Evolutionary conservation across 2,888 invertebrate genomes (phyloP).

Genomic region (Dimorphilus gyrociliatus): DNA sequence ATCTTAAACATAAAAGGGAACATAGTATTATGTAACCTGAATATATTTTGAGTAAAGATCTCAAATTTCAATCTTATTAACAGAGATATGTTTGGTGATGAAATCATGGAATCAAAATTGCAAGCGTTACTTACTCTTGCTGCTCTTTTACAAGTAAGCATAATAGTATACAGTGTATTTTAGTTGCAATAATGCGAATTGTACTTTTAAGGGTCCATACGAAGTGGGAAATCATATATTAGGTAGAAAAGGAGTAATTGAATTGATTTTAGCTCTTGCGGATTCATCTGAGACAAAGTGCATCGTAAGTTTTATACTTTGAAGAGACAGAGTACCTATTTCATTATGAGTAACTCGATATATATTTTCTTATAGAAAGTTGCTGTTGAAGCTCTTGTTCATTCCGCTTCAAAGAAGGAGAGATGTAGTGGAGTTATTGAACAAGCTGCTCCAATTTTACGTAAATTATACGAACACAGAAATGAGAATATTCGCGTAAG

Average conservation of each 20-base stretch:
- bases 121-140: slow-evolving; percentile 74
- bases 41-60: not conserved
- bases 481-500: slow-evolving; percentile 65
- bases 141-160: slow-evolving; percentile 50
- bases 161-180: not conserved
- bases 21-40: not conserved
- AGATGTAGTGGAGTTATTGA: slow-evolving; percentile 74
- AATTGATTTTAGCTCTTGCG: slow-evolving; percentile 94
- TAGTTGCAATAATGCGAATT: not conserved
- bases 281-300: slow-evolving; percentile 73
- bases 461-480: slow-evolving; percentile 70
- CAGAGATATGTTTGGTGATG: slow-evolving; percentile 58
- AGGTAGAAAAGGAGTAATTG: slow-evolving; percentile 55
- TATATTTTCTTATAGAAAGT: slow-evolving; percentile 50
- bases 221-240: slow-evolving; percentile 65
- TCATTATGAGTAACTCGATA: not conserved
- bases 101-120: slow-evolving; percentile 69
- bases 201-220: slow-evolving; percentile 53
- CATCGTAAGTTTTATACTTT: slow-evolving; percentile 37
- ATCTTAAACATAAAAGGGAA: no score
- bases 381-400: slow-evolving; percentile 88
- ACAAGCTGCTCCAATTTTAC: slow-evolving; percentile 80
- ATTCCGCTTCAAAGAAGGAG: slow-evolving; percentile 89
- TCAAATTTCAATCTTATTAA: no score
- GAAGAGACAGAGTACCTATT: not conserved